phyloP scores from a whole-genome alignment of 2,797 vertebrate genomes.

The Ctenochaetus hawaiiensis region DNA sequence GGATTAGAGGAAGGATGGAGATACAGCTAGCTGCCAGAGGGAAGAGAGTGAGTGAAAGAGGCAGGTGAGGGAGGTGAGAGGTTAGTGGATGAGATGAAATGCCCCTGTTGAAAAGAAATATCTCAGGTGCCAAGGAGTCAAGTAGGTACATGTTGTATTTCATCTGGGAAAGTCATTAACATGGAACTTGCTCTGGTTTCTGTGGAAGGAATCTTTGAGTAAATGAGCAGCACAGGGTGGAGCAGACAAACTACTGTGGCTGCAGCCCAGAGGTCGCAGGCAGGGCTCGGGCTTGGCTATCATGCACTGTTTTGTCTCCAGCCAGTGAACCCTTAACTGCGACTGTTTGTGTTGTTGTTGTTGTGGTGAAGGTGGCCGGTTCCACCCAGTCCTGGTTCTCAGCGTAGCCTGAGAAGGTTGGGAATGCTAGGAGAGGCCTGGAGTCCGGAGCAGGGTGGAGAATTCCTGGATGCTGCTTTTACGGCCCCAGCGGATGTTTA shows the following conservation, averaged over 20 bases:
- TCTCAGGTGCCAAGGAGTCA: conserved; percentile 12
- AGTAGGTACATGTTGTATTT: conserved; percentile 15
- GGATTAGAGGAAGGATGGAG: conserved; percentile 38
- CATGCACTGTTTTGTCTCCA: conserved; percentile 71
- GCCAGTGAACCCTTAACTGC: conserved; percentile 42
- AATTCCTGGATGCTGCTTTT: conserved; percentile 87
- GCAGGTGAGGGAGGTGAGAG: conserved; percentile 33
- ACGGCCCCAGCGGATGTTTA: conserved; percentile 85
- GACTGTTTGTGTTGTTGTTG: conserved; percentile 74
- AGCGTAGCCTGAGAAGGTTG: conserved; percentile 57
- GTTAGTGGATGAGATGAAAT: conserved; percentile 26
- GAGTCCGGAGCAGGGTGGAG: conserved; percentile 77
- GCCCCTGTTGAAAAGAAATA: conserved; percentile 17
- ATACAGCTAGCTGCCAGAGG: conserved; percentile 12
- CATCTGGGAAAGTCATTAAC: conserved; percentile 39
- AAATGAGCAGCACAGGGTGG: conserved; percentile 59
- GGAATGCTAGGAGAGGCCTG: conserved; percentile 56
- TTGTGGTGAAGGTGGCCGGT: conserved; percentile 70
- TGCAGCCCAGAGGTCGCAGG: conserved; percentile 66
- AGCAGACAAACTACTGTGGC: conserved; percentile 56
- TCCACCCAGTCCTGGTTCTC: conserved; percentile 77
- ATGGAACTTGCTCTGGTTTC: conserved; percentile 42
- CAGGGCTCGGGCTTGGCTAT: conserved; percentile 59
- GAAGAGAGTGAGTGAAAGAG: conserved; percentile 26
- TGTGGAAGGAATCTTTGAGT: conserved; percentile 52